These are phyloP conservation scores for Dastarcus helophoroides DNA, from an alignment of 2,888 invertebrate genomes.

Conservation along the genomic window DNA sequence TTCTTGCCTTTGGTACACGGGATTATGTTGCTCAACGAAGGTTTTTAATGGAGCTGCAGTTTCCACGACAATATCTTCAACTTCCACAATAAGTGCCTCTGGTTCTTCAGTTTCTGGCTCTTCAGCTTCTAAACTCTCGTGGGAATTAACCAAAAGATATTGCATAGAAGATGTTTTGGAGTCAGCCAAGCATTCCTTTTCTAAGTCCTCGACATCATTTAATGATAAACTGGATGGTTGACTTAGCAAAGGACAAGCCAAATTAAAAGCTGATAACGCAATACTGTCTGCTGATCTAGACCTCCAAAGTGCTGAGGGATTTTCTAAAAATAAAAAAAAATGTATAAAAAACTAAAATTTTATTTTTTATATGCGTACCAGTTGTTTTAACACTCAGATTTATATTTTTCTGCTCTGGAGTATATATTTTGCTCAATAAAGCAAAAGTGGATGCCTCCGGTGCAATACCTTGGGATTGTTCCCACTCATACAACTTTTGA, in stretches of 20 bases:
- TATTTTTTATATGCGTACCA: not conserved
- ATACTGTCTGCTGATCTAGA: constrained; percentile 72
- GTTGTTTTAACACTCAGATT: not conserved
- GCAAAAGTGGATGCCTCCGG: constrained; percentile 80
- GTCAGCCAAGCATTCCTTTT: constrained; percentile 36
- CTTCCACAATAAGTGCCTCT: constrained; percentile 67
- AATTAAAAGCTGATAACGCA: constrained; percentile 35
- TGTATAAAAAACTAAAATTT: constrained; percentile 1
- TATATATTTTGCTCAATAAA: too few species aligned
- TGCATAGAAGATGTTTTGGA: constrained; percentile 27
- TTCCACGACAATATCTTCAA: constrained; percentile 69
- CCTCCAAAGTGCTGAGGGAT: constrained; percentile 41
- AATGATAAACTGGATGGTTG: constrained; percentile 64
- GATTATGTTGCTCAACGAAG: constrained; percentile 57
- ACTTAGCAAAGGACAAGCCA: constrained; percentile 41
- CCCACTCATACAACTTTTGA: constrained; percentile 83
- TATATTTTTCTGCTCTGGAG: not conserved
- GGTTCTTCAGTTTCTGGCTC: constrained; percentile 40
- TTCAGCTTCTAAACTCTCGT: constrained; percentile 22
- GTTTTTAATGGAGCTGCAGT: constrained; percentile 63
- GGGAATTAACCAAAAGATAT: constrained; percentile 15
- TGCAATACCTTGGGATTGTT: constrained; percentile 74
- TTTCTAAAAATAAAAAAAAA: constrained; percentile 7
- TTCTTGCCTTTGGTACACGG: constrained; percentile 58
- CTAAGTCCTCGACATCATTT: constrained; percentile 58